Base-by-base conservation (phyloP, 2,888 invertebrate genomes). In the Melanostoma scalare region DNA sequence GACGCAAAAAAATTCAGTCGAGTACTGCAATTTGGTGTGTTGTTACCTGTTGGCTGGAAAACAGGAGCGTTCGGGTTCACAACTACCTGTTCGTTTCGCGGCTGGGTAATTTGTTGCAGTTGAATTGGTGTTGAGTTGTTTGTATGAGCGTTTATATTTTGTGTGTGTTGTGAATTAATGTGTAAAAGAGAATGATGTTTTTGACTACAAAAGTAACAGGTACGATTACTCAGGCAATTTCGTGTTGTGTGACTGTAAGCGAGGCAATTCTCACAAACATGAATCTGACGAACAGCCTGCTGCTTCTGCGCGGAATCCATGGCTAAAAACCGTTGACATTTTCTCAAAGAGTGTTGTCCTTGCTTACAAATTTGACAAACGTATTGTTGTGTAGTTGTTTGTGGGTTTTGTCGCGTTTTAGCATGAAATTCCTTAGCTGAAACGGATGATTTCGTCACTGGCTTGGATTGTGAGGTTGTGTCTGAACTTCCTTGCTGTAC, bases 321-420 rank as follows among this genome's bases (percentile, higher is more conserved):
- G 55, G 38, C 36, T 36, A 52, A 52, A 52, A 31, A 52, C 33
- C 50, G 31, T 31, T 8, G 52, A 9, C 52, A 52, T 52, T 52
- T 52, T 52, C 33, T 4, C n/a, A 50, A 50, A 6, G 53, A 53
- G 9, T 53, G 56, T 31, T 58, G 56, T 40, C 9, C 42, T 58
- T 58, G 30, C 20, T 40, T 38, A 31, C 40, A 58, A 6, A 58
- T 30, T 20, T 42, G 20, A 42, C 56, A 58, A 3, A 9, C 40
- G 38, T 38, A 56, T 6, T 40, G 56, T 9, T 42, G 42, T 8
- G 6, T 42, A 42, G 42, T 58, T 58, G 3, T 30, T 8, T 31
- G 4, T 42, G n/a, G 42, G 42, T 9, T 42, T 8, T 42, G 42
- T 58, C 20, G 36, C 10, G 44, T 36, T 35, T 48, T 63, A 3